These are phyloP conservation scores for Pipra filicauda DNA, from an alignment of 2,113 vertebrate genomes.

Conservation along the genomic window DNA sequence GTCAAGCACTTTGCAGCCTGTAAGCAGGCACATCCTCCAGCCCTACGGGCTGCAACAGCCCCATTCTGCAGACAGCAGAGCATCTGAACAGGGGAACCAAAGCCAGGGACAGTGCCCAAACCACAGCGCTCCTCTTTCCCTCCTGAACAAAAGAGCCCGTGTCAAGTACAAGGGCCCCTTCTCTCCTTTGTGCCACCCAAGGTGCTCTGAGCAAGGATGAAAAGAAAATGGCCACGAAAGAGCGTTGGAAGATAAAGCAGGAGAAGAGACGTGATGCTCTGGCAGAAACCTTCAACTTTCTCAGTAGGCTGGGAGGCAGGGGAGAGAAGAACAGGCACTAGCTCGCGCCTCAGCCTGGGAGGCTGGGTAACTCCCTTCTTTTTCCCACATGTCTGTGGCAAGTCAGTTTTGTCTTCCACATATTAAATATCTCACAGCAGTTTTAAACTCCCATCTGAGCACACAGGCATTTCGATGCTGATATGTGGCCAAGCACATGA, in stretches of 20 bases:
- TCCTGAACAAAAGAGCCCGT: neutral
- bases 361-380: neutral
- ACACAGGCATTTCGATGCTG: neutral
- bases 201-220: neutral
- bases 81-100: neutral
- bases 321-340: neutral
- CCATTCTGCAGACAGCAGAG: neutral
- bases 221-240: neutral
- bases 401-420: neutral
- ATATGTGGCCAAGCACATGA: slow-evolving; percentile 1
- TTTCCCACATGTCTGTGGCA: neutral
- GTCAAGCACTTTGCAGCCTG: neutral
- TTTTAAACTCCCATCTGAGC: slow-evolving; percentile 10
- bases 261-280: neutral
- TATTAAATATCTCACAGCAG: neutral
- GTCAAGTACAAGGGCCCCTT: neutral
- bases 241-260: neutral
- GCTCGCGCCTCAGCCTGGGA: neutral
- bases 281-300: neutral
- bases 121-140: neutral
- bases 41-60: neutral
- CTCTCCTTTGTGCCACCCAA: neutral
- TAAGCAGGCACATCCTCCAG: neutral
- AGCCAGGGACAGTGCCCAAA: neutral
- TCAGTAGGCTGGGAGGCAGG: neutral